These are phyloP conservation scores for Ostrea denselamellosa DNA, from an alignment of 1,140 invertebrate genomes.

Conservation along the genomic window DNA sequence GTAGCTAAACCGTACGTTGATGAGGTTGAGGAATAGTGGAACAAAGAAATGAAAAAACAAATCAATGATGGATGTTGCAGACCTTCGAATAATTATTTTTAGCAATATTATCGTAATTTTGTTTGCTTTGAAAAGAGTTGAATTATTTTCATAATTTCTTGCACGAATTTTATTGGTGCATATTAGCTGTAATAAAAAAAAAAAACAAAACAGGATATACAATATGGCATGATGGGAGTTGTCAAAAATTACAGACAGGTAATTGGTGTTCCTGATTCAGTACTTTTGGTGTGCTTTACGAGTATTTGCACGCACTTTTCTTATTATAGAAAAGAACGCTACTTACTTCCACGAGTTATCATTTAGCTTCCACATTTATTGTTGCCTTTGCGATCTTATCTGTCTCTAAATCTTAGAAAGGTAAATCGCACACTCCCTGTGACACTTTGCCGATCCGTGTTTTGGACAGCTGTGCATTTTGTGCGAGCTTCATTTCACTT, in stretches of 20 bases:
- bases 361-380: not conserved
- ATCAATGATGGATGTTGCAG: too few relatives aligned
- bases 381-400: not conserved
- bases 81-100: too few relatives aligned
- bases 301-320: not conserved
- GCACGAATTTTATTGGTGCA: not conserved
- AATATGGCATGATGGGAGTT: constrained; percentile 7
- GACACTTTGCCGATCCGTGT: not conserved
- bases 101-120: too few relatives aligned
- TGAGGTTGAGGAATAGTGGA: not conserved
- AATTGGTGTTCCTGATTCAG: not conserved
- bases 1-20: not conserved
- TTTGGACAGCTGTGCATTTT: not conserved
- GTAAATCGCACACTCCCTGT: too few relatives aligned
- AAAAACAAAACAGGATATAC: not conserved
- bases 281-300: not conserved
- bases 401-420: too few relatives aligned
- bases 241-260: constrained; percentile 33
- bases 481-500: too few relatives aligned
- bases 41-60: too few relatives aligned
- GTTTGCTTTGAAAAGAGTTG: too few relatives aligned
- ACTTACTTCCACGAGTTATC: not conserved
- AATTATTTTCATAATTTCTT: not conserved
- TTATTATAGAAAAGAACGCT: not conserved
- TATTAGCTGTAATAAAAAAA: not conserved